phyloP scores from a whole-genome alignment of 2,113 vertebrate species.

The Sylvilagus bachmani region DNA sequence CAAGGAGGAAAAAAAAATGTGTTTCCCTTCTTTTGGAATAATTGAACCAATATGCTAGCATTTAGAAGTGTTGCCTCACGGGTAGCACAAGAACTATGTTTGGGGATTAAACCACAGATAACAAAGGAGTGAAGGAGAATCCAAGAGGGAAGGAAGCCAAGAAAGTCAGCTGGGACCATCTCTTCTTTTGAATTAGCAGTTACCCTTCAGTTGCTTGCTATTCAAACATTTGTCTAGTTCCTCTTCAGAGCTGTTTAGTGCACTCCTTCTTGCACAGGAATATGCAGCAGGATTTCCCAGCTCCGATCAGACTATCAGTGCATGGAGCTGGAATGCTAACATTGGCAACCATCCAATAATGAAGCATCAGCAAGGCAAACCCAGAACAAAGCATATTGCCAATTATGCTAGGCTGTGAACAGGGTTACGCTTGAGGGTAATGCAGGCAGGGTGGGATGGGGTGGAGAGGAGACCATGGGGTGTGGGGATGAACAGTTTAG shows the following conservation, averaged over 20 bases:
- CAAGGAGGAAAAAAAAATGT: constrained; percentile 77
- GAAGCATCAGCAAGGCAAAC: constrained; percentile 49
- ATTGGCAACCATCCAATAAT: constrained; percentile 49
- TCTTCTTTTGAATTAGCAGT: constrained; percentile 77
- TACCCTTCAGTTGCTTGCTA: constrained; percentile 74
- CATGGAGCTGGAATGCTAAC: constrained; percentile 43
- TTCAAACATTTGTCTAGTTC: constrained; percentile 77
- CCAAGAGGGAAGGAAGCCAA: constrained; percentile 16
- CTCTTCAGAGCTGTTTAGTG: constrained; percentile 69
- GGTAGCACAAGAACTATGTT: constrained; percentile 65
- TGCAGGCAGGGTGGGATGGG: neutral
- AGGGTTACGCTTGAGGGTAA: neutral
- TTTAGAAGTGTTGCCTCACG: constrained; percentile 75
- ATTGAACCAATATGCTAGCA: constrained; percentile 70
- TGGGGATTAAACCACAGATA: constrained; percentile 73
- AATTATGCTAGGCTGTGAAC: constrained; percentile 44
- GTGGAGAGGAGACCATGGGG: neutral
- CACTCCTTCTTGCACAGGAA: constrained; percentile 41
- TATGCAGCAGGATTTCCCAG: constrained; percentile 62
- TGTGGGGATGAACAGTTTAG: neutral
- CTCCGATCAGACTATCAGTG: constrained; percentile 56
- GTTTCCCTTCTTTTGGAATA: constrained; percentile 72
- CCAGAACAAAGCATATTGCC: constrained; percentile 66
- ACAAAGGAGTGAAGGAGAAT: constrained; percentile 66
- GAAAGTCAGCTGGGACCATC: constrained; percentile 67